Conservation (phyloP, 2,888 invertebrate species). For the Drosophila acutilabella region DNA sequence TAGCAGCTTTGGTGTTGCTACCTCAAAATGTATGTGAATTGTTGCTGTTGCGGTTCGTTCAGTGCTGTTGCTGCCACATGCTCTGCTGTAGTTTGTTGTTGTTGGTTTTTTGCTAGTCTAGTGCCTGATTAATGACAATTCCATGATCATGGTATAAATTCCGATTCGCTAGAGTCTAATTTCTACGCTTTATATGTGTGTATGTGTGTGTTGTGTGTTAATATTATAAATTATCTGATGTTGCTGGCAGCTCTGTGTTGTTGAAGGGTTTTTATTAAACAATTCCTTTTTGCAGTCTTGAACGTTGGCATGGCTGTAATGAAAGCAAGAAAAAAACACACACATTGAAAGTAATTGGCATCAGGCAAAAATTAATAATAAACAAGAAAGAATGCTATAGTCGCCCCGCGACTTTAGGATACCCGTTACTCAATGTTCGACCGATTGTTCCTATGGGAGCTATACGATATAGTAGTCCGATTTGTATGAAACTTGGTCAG, state of each 20-base stretch:
- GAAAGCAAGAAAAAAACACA: slow-evolving; percentile 44
- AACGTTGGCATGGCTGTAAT: slow-evolving; percentile 71
- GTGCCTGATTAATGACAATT: slow-evolving; percentile 60
- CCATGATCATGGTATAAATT: slow-evolving; percentile 63
- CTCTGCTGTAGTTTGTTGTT: slow-evolving; percentile 24
- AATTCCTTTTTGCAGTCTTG: slow-evolving; percentile 78
- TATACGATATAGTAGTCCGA: too few species aligned
- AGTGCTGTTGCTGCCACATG: slow-evolving; percentile 22
- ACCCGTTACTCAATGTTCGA: too few species aligned
- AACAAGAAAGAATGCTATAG: too few species aligned
- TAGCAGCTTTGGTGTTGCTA: slow-evolving; percentile 31
- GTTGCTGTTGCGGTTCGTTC: slow-evolving; percentile 11
- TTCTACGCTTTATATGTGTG: slow-evolving; percentile 8
- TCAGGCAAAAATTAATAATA: slow-evolving; percentile 38
- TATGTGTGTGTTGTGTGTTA: slow-evolving; percentile 19
- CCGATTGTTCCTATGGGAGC: too few species aligned
- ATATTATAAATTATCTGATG: slow-evolving; percentile 37
- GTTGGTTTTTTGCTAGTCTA: slow-evolving; percentile 24
- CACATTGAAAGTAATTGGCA: slow-evolving; percentile 37
- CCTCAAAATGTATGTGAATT: slow-evolving; percentile 7
- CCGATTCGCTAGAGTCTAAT: slow-evolving; percentile 30
- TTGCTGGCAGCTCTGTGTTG: slow-evolving; percentile 67
- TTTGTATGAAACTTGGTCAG: too few species aligned
- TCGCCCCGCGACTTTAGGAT: too few species aligned
- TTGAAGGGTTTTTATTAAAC: slow-evolving; percentile 52